Evolutionary conservation across 1,140 invertebrate species (phyloP).

Genomic region (Caenorhabditis inopinata): DNA sequence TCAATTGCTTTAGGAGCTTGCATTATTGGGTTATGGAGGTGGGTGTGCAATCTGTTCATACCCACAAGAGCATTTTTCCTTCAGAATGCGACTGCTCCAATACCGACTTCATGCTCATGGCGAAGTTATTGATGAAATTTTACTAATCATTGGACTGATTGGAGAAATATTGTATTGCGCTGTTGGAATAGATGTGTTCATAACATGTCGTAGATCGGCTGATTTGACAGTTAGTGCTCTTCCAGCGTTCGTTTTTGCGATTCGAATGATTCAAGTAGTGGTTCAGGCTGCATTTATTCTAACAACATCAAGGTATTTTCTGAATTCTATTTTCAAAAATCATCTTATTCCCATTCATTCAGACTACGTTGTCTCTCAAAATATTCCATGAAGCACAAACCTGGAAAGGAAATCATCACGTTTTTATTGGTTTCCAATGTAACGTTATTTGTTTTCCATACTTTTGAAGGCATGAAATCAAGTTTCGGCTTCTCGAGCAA

Average conservation of each 20-base stretch:
- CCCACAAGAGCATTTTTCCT: conserved; percentile 34
- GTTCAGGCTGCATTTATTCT: conserved; percentile 65
- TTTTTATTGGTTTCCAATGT: conserved; percentile 64
- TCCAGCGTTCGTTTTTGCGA: conserved; percentile 54
- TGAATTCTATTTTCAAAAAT: too few relatives aligned
- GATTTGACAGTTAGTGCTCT: conserved; percentile 34
- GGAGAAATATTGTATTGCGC: conserved; percentile 59
- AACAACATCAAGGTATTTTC: conserved; percentile 51
- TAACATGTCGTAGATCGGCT: conserved; percentile 25
- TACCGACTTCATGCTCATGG: conserved; percentile 53
- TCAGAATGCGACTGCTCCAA: conserved; percentile 55
- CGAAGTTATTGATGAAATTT: conserved; percentile 64
- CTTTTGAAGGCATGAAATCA: conserved; percentile 54
- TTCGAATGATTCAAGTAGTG: conserved; percentile 61
- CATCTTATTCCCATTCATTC: conserved; percentile 27
- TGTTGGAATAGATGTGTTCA: conserved; percentile 41
- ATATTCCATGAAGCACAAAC: conserved; percentile 49
- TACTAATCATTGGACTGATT: conserved; percentile 63
- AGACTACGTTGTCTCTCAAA: conserved; percentile 57
- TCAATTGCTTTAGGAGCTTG: conserved; percentile 58
- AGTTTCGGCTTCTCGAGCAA: conserved; percentile 13
- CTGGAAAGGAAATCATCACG: conserved; percentile 66
- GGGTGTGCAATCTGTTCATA: too few relatives aligned
- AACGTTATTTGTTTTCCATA: conserved; percentile 65
- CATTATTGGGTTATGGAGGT: conserved; percentile 55